Base-by-base conservation (phyloP, 1,140 invertebrate genomes). In the Ceratina calcarata region DNA sequence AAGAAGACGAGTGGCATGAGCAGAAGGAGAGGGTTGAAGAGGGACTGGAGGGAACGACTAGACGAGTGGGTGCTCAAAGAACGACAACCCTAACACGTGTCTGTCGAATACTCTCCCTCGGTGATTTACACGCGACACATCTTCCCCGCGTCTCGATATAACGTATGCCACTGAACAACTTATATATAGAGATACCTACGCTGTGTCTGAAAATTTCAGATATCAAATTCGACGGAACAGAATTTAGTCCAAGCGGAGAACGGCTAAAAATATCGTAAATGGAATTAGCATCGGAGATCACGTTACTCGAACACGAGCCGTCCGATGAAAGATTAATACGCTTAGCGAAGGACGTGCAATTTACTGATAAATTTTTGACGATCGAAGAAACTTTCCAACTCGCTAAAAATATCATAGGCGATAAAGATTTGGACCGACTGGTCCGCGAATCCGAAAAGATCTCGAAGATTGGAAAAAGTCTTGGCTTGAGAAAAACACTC, bases 11-110 rank as follows among this genome's bases (percentile, higher is more conserved):
- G 65, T 45, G 20, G 12, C 12, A 51, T 16, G 16, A 60, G 15
- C 16, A 15, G 8, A 49, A 24, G 22, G n/a, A 18, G 37, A 61
- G 3, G 22, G 6, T 12, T 32, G 45, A 4, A 32, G 27, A 20
- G n/a, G 10, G 10, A 45, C 7, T 45, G 12, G 45, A 37, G 37
- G 32, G 24, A 24, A 49, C 22, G 51, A 57, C 24, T 57, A 69
- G 67, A 69, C 76, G 62, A 78, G 67, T 67, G 68, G 58, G 68
- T 78, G 32, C 68, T 74, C 70, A 24, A 82, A 72, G 76, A 79
- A 78, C 75, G 69, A 78, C 78, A 78, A 83, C 61, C 78, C 78
- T 75, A 78, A 83, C 76, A 64, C 85, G 80, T 81, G 75, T 85
- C 83, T 75, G 82, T 58, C 65, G 77, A 80, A 76, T 81, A 81